Evolutionary conservation across 2,888 invertebrate genomes (phyloP), one percentile per base, ranked within the genome.

Genomic region (Lapara coniferarum): DNA sequence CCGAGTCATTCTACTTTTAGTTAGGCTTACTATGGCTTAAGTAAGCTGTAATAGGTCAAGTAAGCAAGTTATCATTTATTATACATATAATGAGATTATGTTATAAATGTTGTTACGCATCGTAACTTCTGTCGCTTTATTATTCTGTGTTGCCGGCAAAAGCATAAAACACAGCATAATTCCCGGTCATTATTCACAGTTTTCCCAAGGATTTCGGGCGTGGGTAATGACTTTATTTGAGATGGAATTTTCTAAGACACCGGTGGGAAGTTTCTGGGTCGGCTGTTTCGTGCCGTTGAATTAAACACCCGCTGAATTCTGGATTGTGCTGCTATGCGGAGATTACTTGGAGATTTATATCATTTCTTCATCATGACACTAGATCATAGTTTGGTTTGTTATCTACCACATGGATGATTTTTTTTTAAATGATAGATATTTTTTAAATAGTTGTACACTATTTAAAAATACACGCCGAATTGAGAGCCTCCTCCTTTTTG

Each of bases 151-250:
- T 58, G 25, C 30, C 74, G 71, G 76, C 76, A 74, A 76, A 77
- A 79, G 83, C 86, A 87, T 88, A 87, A 87, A 87, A 87, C 82
- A 87, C 87, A 86, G 87, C 82, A 87, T 87, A 88, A 88, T 86
- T 85, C 87, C 82, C 81, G 78, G 85, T 84, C 87, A 86, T 88
- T 88, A 88, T 87, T 88, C 87, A 88, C 87, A 87, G 85, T 87
- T 86, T 84, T 81, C 83, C 80, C 79, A 80, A 81, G 78, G 82
- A 84, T 85, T 81, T 81, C 74, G 79, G 77, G 80, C 81, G 82
- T 72, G 80, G 80, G 80, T 86, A 87, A 87, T 85, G 86, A 85
- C 86, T 88, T 87, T 88, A 87, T 86, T 86, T 79, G 78, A 80
- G 82, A 85, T 85, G 83, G 84, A 84, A 87, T 86, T 83, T 80